Base-by-base conservation (phyloP, 2,113 vertebrate genomes). In the Thamnaconus septentrionalis region DNA sequence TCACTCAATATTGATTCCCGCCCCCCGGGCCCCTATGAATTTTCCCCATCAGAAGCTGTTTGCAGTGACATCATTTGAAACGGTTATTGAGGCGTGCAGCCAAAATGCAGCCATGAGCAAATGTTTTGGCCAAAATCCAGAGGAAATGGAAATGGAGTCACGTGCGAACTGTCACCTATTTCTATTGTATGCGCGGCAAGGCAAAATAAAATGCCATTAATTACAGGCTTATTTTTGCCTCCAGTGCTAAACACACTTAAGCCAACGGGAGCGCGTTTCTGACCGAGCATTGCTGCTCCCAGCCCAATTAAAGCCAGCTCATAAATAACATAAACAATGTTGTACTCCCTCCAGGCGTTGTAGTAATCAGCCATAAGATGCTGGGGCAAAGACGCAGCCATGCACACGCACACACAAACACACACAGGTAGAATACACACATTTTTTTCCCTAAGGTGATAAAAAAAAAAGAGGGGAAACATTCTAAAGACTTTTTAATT, bases 251-350 rank as follows among this genome's bases (percentile, higher is more conserved):
- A 11, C 3, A 39, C 53, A 71, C 70, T 53, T 6, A 69, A 69
- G 78, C 7, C 73, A 68, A 65, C 66, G 59, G 69, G 18, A 79
- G 65, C 44, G 3, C 4, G 41, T 53, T 53, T 62, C 73, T 67
- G 61, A 62, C 51, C 48, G 73, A 62, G 73, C 68, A 51, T 40
- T 61, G 39, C 72, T 62, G 31, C 76, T 77, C 83, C 73, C 69
- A 81, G 82, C 65, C 82, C 78, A 81, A 81, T 90, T 87, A 88
- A 79, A 82, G 0, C 5, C 60, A 74, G 64, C 81, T 84, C 84
- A 82, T 89, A 87, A 90, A 88, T 87, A 88, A 80, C 75, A 71
- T 66, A 86, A 85, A 87, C 77, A 80, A 85, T 75, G 74, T 52
- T 76, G 72, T 56, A 41, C 53, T 71, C 81, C 86, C 86, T 69